A percentile compares a stretch with the other conserved stretches of the same genome.
These are phyloP conservation scores for Timema podura DNA, from an alignment of 2,888 invertebrate species.

Conservation along the genomic window DNA sequence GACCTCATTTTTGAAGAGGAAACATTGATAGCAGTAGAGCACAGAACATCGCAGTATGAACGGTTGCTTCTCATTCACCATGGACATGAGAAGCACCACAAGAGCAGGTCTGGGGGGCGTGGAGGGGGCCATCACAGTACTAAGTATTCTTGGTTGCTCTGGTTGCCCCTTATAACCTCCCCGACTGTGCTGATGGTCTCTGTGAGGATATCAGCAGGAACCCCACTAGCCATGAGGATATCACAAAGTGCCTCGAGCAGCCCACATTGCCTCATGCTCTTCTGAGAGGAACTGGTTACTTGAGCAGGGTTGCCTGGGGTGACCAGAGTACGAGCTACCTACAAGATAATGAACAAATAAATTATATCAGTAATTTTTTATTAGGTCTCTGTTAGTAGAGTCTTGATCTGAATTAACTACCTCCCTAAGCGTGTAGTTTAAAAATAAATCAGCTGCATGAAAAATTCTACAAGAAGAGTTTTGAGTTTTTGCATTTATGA, in stretches of 20 bases:
- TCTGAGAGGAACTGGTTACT: slow-evolving; percentile 73
- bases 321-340: slow-evolving; percentile 75
- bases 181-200: slow-evolving; percentile 95
- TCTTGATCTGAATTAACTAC: too few relatives aligned
- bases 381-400: too few relatives aligned
- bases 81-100: slow-evolving; percentile 92
- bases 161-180: slow-evolving; percentile 88
- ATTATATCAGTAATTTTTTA: neutral
- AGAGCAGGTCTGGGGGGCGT: slow-evolving; percentile 91
- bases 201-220: slow-evolving; percentile 92
- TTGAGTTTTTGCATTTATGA: too few relatives aligned
- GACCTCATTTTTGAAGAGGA: slow-evolving; percentile 85
- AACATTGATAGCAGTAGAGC: slow-evolving; percentile 96
- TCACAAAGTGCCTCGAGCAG: slow-evolving; percentile 77
- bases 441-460: too few relatives aligned
- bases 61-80: slow-evolving; percentile 98
- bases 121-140: slow-evolving; percentile 83
- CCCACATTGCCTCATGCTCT: slow-evolving; percentile 79
- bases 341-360: slow-evolving; percentile 27
- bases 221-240: slow-evolving; percentile 92
- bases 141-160: slow-evolving; percentile 87
- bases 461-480: too few relatives aligned
- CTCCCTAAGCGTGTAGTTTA: too few relatives aligned
- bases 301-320: slow-evolving; percentile 91
- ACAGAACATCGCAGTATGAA: slow-evolving; percentile 87